Percentiles rank a stretch among this genome's conserved stretches.
Evolutionary conservation across 2,888 invertebrate genomes (phyloP).

Genomic region (Pheosia tremula): DNA sequence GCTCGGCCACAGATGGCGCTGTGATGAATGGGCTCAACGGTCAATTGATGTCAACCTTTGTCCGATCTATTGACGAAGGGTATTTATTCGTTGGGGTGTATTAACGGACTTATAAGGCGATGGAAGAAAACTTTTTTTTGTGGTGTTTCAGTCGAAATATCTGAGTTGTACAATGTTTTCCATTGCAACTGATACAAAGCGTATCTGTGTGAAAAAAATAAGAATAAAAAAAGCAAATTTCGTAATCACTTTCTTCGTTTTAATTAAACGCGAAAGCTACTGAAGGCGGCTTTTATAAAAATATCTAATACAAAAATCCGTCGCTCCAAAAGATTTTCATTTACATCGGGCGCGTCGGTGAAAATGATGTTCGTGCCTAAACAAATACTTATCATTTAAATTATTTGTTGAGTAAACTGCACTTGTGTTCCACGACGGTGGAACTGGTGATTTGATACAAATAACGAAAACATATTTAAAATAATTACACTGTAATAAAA

Average conservation of each 20-base stretch:
- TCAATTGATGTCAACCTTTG: constrained; percentile 47
- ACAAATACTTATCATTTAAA: constrained; percentile 36
- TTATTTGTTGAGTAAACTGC: constrained; percentile 33
- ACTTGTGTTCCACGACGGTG: constrained; percentile 8
- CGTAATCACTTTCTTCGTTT: neutral
- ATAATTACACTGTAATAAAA: neutral
- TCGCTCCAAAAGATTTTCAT: constrained; percentile 13
- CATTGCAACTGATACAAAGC: too few species aligned
- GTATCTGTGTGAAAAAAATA: too few species aligned
- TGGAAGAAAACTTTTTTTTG: too few species aligned
- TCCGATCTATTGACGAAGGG: constrained; percentile 36
- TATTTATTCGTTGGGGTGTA: constrained; percentile 36
- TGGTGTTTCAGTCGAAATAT: too few species aligned
- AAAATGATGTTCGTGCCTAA: constrained; percentile 32
- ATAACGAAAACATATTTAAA: neutral
- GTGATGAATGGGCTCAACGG: constrained; percentile 43
- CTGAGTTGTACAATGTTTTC: too few species aligned
- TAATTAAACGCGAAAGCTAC: constrained; percentile 1
- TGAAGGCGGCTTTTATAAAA: constrained; percentile 7
- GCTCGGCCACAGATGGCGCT: constrained; percentile 37
- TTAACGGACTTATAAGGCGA: constrained; percentile 10
- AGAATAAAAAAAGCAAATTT: neutral
- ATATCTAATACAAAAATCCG: constrained; percentile 12
- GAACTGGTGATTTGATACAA: constrained; percentile 4
- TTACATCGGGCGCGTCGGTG: constrained; percentile 15